Evolutionary conservation across 2,797 vertebrate species (phyloP), one percentile per base, ranked within the genome.

Genomic region (Synaphobranchus kaupii): DNA sequence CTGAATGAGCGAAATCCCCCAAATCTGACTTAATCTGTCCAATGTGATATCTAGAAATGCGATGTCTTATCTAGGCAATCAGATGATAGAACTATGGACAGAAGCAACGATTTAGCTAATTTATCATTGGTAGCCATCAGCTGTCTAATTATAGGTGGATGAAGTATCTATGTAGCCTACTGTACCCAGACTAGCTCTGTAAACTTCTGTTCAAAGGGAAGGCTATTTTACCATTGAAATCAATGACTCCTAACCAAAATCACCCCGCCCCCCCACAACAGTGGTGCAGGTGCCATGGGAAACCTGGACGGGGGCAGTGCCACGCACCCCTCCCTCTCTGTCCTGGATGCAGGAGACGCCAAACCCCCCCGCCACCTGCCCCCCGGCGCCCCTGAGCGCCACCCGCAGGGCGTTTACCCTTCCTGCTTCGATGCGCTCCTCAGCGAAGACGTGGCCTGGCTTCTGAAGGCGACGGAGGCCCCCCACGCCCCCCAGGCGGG

Each of bases 371-470:
- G 92, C 68, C 94, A 95, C 48, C 95, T 94, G 0, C 94, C 95
- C 0, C 0, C 95, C 0, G 0, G 89, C 81, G 90, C 94, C 0
- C 94, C 96, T 0, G 97, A 98, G 89, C 96, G 97, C 10, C 92
- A 94, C 58, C 90, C 96, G 52, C 94, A 97, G 0, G 92, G 97
- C 10, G 94, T 98, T 90, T 98, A 97, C 91, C 95, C 98, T 87
- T 97, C 98, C 93, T 98, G 97, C 94, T 98, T 98, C 0, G 98
- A 99, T 94, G 98, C 97, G 97, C 94, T 98, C 20, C 96, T 97
- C 0, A 94, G 95, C 0, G 97, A 98, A 80, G 97, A 98, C 0
- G 48, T 94, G 17, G 58, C 93, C 34, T 98, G 97, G 97, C 91
- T 95, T 8, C 48, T 96, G 87, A 99, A 98, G 89, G 93, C 96